phyloP scores from a whole-genome alignment of 2,888 invertebrate genomes.

The Dinocampus coccinellae region DNA sequence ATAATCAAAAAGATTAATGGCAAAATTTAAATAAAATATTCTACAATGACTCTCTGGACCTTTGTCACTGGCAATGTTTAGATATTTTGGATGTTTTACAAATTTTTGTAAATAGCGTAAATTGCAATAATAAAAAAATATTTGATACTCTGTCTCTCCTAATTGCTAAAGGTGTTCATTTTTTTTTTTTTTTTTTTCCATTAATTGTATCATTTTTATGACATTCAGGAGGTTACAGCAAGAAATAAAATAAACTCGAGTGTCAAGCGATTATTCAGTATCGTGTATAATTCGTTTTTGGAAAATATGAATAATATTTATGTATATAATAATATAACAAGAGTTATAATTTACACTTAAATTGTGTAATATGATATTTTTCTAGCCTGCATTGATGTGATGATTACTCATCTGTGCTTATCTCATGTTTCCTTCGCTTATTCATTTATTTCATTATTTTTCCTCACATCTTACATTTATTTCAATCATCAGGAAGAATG shows the following conservation, averaged over 20 bases:
- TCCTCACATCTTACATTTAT: background rate
- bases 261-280: slow-evolving; percentile 53
- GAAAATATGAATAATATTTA: slow-evolving; percentile 65
- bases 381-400: slow-evolving; percentile 27
- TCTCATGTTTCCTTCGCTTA: slow-evolving; percentile 19
- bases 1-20: background rate
- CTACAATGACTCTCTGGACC: slow-evolving; percentile 66
- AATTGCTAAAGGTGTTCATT: background rate
- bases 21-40: slow-evolving; percentile 38
- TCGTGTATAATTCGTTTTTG: slow-evolving; percentile 67
- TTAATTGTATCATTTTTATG: background rate
- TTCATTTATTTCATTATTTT: slow-evolving; percentile 12
- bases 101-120: slow-evolving; percentile 61
- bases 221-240: slow-evolving; percentile 1
- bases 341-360: slow-evolving; percentile 66
- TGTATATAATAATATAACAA: slow-evolving; percentile 65
- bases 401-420: slow-evolving; percentile 4
- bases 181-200: background rate
- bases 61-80: slow-evolving; percentile 56
- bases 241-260: slow-evolving; percentile 22
- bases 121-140: slow-evolving; percentile 38
- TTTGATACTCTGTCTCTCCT: background rate
- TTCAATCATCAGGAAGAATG: slow-evolving; percentile 4
- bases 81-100: slow-evolving; percentile 46
- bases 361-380: slow-evolving; percentile 61